Conservation (phyloP, 2,113 vertebrate species). For the Pangasianodon gigas region DNA sequence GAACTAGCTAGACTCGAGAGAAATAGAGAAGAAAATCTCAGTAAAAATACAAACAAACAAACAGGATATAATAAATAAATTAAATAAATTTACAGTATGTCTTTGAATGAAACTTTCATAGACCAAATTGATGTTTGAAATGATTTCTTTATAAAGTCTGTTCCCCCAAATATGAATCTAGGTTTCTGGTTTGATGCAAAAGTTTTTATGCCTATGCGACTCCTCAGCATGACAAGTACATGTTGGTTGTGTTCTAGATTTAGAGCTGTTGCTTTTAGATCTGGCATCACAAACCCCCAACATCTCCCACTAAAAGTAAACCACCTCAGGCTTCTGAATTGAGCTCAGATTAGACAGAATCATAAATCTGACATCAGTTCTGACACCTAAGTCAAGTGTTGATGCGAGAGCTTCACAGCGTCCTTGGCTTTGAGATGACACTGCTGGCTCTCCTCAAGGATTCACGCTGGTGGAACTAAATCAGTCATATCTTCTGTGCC, state of each 20-base stretch:
- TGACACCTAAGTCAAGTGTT: constrained; percentile 38
- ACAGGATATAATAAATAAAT: neutral
- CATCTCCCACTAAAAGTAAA: neutral
- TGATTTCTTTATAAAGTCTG: neutral
- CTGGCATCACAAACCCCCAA: neutral
- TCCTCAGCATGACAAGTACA: constrained; percentile 19
- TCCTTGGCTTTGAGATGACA: constrained; percentile 36
- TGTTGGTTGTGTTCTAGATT: constrained; percentile 25
- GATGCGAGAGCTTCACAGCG: constrained; percentile 16
- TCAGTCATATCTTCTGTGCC: constrained; percentile 5
- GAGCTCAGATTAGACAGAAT: constrained; percentile 29
- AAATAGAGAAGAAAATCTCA: neutral
- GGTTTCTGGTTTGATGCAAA: constrained; percentile 9
- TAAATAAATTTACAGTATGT: neutral
- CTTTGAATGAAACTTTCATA: neutral
- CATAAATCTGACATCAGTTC: constrained; percentile 37
- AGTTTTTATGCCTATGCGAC: constrained; percentile 5
- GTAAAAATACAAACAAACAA: neutral
- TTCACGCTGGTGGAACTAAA: constrained; percentile 23
- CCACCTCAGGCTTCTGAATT: constrained; percentile 16
- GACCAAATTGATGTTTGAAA: neutral
- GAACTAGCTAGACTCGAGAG: neutral
- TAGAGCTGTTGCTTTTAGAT: constrained; percentile 14
- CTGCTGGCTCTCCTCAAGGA: neutral
- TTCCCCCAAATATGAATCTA: neutral